phyloP scores from a whole-genome alignment of 2,797 vertebrate genomes.

The Helicolenus hilgendorfi region DNA sequence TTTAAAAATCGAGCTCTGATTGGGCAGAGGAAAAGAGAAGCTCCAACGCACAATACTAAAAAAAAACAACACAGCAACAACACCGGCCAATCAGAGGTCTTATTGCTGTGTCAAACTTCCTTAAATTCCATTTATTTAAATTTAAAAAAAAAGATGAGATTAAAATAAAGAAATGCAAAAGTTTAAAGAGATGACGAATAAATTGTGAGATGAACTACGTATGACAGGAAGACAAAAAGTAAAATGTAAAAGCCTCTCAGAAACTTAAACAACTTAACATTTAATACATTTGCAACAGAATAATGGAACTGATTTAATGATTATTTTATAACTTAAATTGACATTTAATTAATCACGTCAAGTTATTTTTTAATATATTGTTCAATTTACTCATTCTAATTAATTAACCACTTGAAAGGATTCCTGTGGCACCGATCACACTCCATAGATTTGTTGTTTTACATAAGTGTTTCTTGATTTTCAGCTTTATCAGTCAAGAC shows the following conservation, averaged over 20 bases:
- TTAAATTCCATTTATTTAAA: background rate
- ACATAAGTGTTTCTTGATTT: background rate
- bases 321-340: background rate
- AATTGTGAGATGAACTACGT: background rate
- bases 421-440: background rate
- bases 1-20: background rate
- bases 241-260: background rate
- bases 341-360: background rate
- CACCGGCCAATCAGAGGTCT: background rate
- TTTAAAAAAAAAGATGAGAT: background rate
- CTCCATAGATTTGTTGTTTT: background rate
- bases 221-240: background rate
- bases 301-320: background rate
- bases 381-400: background rate
- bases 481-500: background rate
- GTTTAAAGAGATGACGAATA: background rate
- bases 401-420: background rate
- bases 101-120: background rate
- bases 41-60: background rate
- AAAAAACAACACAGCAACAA: background rate
- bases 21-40: background rate
- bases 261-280: background rate
- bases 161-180: background rate
- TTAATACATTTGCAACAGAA: background rate
- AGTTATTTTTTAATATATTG: background rate